Evolutionary conservation across 2,797 vertebrate genomes (phyloP).

Genomic region (Acropternis orthonyx): DNA sequence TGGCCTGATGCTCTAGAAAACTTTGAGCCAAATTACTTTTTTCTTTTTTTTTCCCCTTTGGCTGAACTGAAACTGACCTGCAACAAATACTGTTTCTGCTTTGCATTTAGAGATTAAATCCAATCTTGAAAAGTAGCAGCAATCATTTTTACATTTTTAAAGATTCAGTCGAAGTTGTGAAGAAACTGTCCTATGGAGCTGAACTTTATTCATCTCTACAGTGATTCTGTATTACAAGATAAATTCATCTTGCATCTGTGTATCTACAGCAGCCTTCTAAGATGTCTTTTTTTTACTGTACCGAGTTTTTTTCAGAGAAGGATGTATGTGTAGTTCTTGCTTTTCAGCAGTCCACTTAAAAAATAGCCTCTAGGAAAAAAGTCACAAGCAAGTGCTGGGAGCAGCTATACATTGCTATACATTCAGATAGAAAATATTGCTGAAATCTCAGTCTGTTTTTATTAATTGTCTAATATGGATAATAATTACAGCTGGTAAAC

Average conservation of each 20-base stretch:
- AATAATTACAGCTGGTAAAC: background rate
- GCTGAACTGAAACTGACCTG: background rate
- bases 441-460: background rate
- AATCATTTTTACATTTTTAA: background rate
- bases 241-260: background rate
- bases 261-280: background rate
- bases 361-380: background rate
- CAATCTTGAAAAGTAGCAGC: background rate
- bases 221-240: background rate
- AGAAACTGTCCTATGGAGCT: background rate
- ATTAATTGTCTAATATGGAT: background rate
- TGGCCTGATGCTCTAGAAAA: background rate
- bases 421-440: background rate
- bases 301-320: background rate
- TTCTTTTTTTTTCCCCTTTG: rapidly evolving
- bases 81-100: background rate
- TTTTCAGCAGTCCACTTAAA: background rate
- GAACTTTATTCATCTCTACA: background rate
- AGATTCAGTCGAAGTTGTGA: background rate
- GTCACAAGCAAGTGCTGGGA: background rate
- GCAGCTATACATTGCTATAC: background rate
- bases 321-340: background rate
- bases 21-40: background rate
- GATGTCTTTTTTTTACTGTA: background rate
- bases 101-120: background rate